Percentiles rank a stretch among this genome's conserved stretches.
Conservation (phyloP, 2,888 invertebrate species). For the Hymenopus coronatus region DNA sequence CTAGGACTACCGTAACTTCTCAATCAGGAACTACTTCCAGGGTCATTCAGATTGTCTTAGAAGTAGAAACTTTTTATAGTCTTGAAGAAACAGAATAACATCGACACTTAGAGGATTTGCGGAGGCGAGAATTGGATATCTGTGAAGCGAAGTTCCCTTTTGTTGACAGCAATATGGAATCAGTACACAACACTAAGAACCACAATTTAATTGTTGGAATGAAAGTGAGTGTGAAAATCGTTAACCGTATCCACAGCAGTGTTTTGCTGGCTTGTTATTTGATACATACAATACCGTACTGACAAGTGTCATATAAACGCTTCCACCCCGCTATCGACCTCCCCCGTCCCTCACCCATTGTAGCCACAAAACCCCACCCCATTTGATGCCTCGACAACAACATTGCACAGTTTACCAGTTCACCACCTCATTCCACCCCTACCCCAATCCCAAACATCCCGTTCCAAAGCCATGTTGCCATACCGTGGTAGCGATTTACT, state of each 20-base stretch:
- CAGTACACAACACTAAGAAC: too few species aligned
- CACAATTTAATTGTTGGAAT: neutral
- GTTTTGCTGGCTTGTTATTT: neutral
- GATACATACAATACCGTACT: slow-evolving; percentile 6
- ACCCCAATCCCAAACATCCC: neutral
- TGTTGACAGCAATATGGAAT: too few species aligned
- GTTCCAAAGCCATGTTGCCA: neutral
- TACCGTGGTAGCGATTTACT: neutral
- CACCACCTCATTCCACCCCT: neutral
- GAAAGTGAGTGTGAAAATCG: neutral
- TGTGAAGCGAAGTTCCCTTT: too few species aligned
- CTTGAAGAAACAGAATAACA: too few species aligned
- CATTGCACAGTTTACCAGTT: slow-evolving; percentile 13
- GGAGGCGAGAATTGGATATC: too few species aligned
- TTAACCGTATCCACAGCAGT: neutral
- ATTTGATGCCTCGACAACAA: slow-evolving; percentile 7
- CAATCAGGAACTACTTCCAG: too few species aligned
- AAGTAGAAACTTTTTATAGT: too few species aligned
- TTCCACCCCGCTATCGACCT: neutral
- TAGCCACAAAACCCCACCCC: neutral
- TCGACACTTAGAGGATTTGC: too few species aligned
- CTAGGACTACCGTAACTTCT: too few species aligned
- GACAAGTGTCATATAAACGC: slow-evolving; percentile 19
- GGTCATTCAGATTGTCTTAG: too few species aligned
- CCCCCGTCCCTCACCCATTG: neutral